Percentiles rank a stretch among this genome's conserved stretches.
Conservation (phyloP, 1,140 invertebrate genomes). For the Leptinotarsa defecta region DNA sequence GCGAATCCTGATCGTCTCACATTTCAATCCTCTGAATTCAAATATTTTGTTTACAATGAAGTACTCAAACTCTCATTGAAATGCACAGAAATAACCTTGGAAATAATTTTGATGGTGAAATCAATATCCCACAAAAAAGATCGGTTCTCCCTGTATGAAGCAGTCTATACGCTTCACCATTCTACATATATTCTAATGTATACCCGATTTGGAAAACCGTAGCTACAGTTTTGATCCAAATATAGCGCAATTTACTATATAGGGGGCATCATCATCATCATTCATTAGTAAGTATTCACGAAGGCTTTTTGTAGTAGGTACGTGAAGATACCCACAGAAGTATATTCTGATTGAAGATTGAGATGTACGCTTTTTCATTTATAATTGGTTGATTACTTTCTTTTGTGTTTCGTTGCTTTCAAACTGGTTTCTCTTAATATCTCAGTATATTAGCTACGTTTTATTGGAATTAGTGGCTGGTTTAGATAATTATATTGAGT, state of each 20-base stretch:
- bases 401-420: not conserved
- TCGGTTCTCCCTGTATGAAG: not conserved
- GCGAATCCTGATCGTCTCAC: too few relatives aligned
- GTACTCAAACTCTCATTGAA: too few relatives aligned
- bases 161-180: slow-evolving; percentile 8
- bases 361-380: slow-evolving; percentile 8
- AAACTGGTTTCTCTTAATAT: not conserved
- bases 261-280: slow-evolving; percentile 21
- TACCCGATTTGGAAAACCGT: slow-evolving; percentile 18
- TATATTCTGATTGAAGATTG: slow-evolving; percentile 8
- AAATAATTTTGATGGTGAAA: not conserved
- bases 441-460: too few relatives aligned
- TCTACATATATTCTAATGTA: slow-evolving; percentile 29
- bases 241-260: slow-evolving; percentile 29
- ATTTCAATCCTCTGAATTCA: too few relatives aligned
- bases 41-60: too few relatives aligned
- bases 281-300: slow-evolving; percentile 24
- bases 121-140: not conserved
- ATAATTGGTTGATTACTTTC: slow-evolving; percentile 18
- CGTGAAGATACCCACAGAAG: slow-evolving; percentile 14
- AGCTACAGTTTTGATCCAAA: slow-evolving; percentile 25
- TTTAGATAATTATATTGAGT: too few relatives aligned
- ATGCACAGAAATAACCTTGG: too few relatives aligned
- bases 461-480: too few relatives aligned
- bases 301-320: slow-evolving; percentile 14